Percentiles rank a stretch among this genome's conserved stretches.
These are phyloP conservation scores for Chitala chitala DNA, from an alignment of 2,113 vertebrate genomes.

Conservation along the genomic window DNA sequence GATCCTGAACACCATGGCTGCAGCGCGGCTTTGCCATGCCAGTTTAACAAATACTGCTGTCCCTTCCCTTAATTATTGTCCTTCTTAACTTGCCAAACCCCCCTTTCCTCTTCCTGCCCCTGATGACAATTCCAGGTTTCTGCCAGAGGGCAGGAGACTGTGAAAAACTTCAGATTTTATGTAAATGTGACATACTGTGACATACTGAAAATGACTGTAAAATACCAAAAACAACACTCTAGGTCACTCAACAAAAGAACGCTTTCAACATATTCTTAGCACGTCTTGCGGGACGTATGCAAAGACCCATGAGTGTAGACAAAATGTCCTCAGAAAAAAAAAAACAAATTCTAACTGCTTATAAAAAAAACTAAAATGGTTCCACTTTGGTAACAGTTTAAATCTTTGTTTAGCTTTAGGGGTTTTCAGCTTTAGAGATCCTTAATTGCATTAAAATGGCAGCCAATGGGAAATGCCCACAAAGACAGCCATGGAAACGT, in stretches of 20 bases:
- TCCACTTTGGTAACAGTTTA: no score
- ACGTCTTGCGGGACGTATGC: slow-evolving; percentile 25
- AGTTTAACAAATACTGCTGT: not conserved
- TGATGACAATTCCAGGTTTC: slow-evolving; percentile 36
- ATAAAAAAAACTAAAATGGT: no score
- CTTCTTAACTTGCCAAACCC: not conserved
- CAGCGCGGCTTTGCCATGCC: not conserved
- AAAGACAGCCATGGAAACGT: slow-evolving; percentile 39
- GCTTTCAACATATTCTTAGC: slow-evolving; percentile 38
- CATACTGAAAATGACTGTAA: not conserved
- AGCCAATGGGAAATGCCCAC: not conserved
- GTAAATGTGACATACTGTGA: not conserved
- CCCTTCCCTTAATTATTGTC: no score
- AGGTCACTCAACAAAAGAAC: slow-evolving; percentile 37
- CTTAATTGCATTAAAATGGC: slow-evolving; percentile 1
- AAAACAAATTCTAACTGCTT: not conserved
- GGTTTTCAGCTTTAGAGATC: no score
- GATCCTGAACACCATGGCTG: not conserved
- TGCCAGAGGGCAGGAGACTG: slow-evolving; percentile 44
- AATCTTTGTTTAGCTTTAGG: not conserved
- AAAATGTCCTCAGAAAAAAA: slow-evolving; percentile 26
- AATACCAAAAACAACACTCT: not conserved
- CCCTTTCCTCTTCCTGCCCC: not conserved
- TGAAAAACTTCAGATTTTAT: not conserved
- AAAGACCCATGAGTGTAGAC: slow-evolving; percentile 40